These are phyloP conservation scores for Thamnophis sirtalis DNA, from an alignment of 2,113 vertebrate species.

Conservation along the genomic window DNA sequence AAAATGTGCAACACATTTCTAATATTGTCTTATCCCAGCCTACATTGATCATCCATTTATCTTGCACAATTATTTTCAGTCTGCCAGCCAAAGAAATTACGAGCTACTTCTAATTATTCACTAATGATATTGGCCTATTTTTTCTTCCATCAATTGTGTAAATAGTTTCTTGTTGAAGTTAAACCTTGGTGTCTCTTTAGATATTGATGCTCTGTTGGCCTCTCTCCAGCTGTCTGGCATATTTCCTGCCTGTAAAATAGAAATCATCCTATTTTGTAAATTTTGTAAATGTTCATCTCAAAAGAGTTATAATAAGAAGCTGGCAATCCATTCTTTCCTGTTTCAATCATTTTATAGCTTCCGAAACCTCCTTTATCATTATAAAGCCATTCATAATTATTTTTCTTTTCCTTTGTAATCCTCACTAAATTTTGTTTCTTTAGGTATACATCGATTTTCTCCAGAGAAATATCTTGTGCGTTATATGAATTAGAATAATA, in stretches of 20 bases:
- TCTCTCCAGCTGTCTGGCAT: neutral
- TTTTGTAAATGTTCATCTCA: neutral
- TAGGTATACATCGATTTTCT: neutral
- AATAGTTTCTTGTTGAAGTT: neutral
- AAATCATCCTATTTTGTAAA: neutral
- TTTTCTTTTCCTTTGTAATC: neutral
- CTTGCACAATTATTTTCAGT: neutral
- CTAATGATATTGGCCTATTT: neutral
- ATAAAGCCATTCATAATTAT: neutral
- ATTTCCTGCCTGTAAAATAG: neutral
- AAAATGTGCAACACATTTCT: neutral
- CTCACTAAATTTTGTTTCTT: neutral
- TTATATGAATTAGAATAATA: neutral
- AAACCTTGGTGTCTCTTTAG: neutral
- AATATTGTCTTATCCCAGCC: neutral
- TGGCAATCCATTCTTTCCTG: neutral
- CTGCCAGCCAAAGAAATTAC: neutral
- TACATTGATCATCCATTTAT: neutral
- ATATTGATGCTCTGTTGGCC: neutral
- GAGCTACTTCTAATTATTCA: neutral
- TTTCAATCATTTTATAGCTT: neutral
- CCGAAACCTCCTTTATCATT: neutral
- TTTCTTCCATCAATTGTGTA: neutral
- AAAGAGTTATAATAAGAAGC: neutral
- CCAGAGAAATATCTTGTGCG: neutral